Percentiles rank a stretch among this genome's conserved stretches.
These are phyloP conservation scores for Microctenopoma stevenorrisi DNA, from an alignment of 2,797 vertebrate genomes.

Conservation along the genomic window DNA sequence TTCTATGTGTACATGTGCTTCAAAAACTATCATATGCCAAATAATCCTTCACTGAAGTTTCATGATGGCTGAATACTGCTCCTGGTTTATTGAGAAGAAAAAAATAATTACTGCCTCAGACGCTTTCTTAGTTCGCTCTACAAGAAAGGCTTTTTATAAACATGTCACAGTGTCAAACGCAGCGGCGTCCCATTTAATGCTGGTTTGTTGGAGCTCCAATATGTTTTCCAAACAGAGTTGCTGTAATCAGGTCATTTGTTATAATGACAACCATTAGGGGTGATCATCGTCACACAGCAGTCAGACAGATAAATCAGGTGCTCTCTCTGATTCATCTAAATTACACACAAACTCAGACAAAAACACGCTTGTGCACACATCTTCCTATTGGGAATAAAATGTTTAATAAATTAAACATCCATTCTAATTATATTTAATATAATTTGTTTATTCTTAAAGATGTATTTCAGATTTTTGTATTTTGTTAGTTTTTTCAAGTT, in stretches of 20 bases:
- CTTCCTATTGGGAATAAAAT: conserved; percentile 34
- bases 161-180: conserved; percentile 66
- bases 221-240: conserved; percentile 77
- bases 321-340: conserved; percentile 66
- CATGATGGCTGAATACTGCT: conserved; percentile 7
- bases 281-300: conserved; percentile 79
- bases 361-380: conserved; percentile 17
- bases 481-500: neutral
- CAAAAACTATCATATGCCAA: neutral
- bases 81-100: conserved; percentile 14
- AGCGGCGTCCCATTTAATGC: conserved; percentile 66
- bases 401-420: conserved; percentile 17
- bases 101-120: conserved; percentile 31
- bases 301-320: conserved; percentile 77
- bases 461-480: neutral
- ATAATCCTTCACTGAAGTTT: neutral
- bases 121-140: conserved; percentile 20
- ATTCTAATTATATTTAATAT: conserved; percentile 1
- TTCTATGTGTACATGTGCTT: neutral
- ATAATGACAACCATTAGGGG: conserved; percentile 83
- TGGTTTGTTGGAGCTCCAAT: conserved; percentile 74
- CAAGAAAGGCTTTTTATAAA: conserved; percentile 55
- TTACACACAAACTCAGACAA: conserved; percentile 51
- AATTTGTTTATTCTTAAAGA: neutral
- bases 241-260: conserved; percentile 86